Conservation (phyloP, 2,888 invertebrate species). For the Epinotia ramella region DNA sequence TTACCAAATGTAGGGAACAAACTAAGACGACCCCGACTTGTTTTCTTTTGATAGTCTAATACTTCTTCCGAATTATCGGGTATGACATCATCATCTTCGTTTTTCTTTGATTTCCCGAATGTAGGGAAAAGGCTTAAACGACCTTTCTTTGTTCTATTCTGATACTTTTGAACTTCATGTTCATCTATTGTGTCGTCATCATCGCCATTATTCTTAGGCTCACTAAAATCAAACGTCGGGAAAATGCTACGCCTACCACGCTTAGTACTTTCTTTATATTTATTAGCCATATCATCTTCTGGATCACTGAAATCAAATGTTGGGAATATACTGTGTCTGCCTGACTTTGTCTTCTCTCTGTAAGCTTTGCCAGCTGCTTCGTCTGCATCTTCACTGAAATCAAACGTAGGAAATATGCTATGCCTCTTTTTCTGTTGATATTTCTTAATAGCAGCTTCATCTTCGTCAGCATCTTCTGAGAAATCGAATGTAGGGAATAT, state of each 20-base stretch:
- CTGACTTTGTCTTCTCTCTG: conserved; percentile 71
- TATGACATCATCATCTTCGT: conserved; percentile 71
- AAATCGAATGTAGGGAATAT: conserved; percentile 76
- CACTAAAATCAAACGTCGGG: conserved; percentile 74
- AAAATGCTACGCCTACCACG: conserved; percentile 77
- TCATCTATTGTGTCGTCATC: conserved; percentile 75
- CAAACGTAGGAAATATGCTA: conserved; percentile 75
- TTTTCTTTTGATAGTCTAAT: conserved; percentile 76
- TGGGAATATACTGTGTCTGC: conserved; percentile 75
- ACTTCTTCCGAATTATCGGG: conserved; percentile 80
- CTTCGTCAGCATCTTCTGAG: conserved; percentile 70
- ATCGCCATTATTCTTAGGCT: conserved; percentile 68
- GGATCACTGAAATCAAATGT: conserved; percentile 76
- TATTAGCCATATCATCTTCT: conserved; percentile 66
- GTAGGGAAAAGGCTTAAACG: conserved; percentile 76
- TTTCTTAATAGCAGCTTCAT: conserved; percentile 61
- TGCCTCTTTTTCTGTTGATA: conserved; percentile 73
- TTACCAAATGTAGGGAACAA: conserved; percentile 78
- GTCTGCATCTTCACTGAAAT: conserved; percentile 71
- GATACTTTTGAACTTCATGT: conserved; percentile 75
- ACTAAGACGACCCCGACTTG: conserved; percentile 70
- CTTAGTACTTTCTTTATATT: conserved; percentile 74
- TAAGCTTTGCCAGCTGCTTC: conserved; percentile 63
- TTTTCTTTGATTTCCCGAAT: conserved; percentile 70
- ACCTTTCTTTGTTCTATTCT: conserved; percentile 75